Conservation (phyloP, 2,113 vertebrate species). For the Nannobrachium achirus region DNA sequence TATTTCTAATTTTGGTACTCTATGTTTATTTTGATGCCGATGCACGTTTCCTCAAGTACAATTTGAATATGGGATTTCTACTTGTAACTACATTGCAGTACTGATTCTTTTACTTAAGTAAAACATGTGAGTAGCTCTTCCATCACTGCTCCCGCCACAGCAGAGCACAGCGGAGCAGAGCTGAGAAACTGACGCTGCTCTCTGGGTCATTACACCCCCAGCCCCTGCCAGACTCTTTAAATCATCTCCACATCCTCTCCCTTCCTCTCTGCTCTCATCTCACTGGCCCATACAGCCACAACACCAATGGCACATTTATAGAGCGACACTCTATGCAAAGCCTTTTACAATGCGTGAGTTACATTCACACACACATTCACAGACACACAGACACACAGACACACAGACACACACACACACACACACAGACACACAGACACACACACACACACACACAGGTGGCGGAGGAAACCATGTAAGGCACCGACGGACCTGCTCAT, state of each 20-base stretch:
- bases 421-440: not conserved
- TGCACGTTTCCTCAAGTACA: too few species aligned
- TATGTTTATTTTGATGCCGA: too few species aligned
- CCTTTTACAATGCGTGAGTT: not conserved
- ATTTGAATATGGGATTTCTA: too few species aligned
- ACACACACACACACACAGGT: not conserved
- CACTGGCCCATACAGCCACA: not conserved
- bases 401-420: too few species aligned
- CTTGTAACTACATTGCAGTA: too few species aligned
- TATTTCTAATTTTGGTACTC: too few species aligned
- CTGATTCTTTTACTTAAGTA: too few species aligned
- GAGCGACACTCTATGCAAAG: not conserved
- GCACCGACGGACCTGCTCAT: not conserved
- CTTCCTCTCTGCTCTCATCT: not conserved
- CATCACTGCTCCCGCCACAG: too few species aligned
- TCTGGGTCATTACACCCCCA: constrained; percentile 60
- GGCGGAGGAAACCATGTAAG: not conserved
- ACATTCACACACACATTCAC: not conserved
- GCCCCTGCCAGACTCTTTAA: constrained; percentile 46
- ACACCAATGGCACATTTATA: too few species aligned
- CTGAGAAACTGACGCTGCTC: constrained; percentile 54
- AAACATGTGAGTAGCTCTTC: too few species aligned
- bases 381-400: too few species aligned
- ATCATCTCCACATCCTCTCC: constrained; percentile 43
- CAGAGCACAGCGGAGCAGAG: constrained; percentile 17